Base-by-base conservation (phyloP, 2,113 vertebrate genomes). In the Montifringilla adamsi region DNA sequence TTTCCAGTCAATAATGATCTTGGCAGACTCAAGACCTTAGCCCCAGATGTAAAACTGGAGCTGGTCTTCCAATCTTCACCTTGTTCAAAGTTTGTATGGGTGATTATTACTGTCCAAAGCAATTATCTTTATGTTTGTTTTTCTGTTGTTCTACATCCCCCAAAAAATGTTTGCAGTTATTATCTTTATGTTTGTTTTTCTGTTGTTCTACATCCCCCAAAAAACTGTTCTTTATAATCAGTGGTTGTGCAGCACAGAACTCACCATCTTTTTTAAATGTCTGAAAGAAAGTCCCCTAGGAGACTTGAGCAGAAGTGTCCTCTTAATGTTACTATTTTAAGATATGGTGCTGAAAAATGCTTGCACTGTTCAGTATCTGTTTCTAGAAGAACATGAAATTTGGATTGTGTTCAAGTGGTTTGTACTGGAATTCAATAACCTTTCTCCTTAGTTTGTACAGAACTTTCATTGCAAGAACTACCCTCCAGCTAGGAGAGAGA, bases 281-380 rank as follows among this genome's bases (percentile, higher is more conserved):
- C 33, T 66, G 35, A 87, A 89, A 93, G 64, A 66, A 92, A 75
- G 84, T 53, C 37, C 58, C 63, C 33, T 27, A 46, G 30, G 35
- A 90, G 47, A 80, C 55, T 59, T 43, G 7, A 83, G 52, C 39
- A 88, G 58, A 35, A 64, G 18, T 9, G 26, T 74, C 52, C 79
- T 94, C 72, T 70, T 75, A 92, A 77, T 14, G 19, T 39, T 79
- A 55, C 39, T 95, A 92, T 93, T 85, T 84, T 77, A 91, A 87
- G 77, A n/a, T 23, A 28, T 0, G 2, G 35, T 79, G 35, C 28
- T 74, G 33, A 37, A 53, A 90, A 94, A 84, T 46, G 43, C 41
- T 77, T 77, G 33, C 44, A 55, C 43, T 81, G 69, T 75, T 95
- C 78, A 86, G 39, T 67, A 72, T 75, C 46, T 82, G 23, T 76